These are phyloP conservation scores for Lanius ludovicianus DNA, from an alignment of 2,113 vertebrate genomes.

Conservation along the genomic window DNA sequence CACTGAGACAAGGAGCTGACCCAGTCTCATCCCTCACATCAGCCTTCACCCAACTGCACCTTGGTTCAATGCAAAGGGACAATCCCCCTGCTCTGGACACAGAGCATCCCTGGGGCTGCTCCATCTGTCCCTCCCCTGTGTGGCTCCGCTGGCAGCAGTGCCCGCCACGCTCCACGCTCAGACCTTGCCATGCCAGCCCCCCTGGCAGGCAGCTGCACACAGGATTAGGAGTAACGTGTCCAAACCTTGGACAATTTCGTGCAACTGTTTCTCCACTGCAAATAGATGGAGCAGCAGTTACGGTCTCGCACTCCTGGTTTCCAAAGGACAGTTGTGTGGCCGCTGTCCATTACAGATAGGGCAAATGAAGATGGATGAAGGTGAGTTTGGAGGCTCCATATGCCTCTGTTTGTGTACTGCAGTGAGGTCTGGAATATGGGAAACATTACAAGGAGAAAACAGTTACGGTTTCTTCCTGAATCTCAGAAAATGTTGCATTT, in stretches of 20 bases:
- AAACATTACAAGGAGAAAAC: not conserved
- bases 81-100: not conserved
- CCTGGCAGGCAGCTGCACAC: not conserved
- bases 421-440: not conserved
- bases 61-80: not conserved
- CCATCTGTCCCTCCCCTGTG: not conserved
- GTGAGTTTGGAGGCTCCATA: not conserved
- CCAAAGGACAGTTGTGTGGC: not conserved
- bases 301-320: not conserved
- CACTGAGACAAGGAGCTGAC: not conserved
- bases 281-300: not conserved
- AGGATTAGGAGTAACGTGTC: not conserved
- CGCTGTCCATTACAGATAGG: not conserved
- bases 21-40: not conserved
- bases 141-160: fast-evolving
- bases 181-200: not conserved
- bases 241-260: not conserved
- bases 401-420: not conserved
- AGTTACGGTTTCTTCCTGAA: not conserved
- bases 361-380: not conserved
- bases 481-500: not conserved
- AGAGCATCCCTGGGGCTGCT: not conserved
- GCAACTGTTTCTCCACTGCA: not conserved
- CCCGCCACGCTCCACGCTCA: not conserved
- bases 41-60: not conserved